These are phyloP conservation scores for Itoplectis maculator DNA, from an alignment of 2,888 invertebrate genomes.

Conservation along the genomic window DNA sequence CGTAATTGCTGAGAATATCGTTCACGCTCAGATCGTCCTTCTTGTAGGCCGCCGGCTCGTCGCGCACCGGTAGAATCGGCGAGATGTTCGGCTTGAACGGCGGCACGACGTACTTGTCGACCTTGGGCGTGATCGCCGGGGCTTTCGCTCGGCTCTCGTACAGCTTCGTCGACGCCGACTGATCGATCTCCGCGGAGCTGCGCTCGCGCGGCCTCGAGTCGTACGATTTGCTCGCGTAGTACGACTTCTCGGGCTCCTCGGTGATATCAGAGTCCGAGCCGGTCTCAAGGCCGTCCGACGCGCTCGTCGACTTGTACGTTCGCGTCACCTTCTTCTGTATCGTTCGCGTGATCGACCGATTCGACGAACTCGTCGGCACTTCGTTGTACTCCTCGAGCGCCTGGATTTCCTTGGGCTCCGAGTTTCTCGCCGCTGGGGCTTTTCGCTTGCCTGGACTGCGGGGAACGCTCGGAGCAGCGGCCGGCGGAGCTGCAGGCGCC, in stretches of 20 bases:
- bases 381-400: conserved; percentile 70
- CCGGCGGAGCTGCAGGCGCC: conserved; percentile 56
- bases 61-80: conserved; percentile 74
- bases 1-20: conserved; percentile 84
- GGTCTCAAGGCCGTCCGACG: conserved; percentile 88
- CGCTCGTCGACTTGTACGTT: conserved; percentile 77
- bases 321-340: conserved; percentile 75
- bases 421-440: conserved; percentile 68
- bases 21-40: conserved; percentile 70
- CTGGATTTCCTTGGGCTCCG: conserved; percentile 74
- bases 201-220: conserved; percentile 57
- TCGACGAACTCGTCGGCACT: conserved; percentile 68
- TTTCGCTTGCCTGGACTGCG: conserved; percentile 78
- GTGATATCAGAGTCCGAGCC: conserved; percentile 89
- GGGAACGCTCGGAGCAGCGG: conserved; percentile 59
- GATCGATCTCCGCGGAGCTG: conserved; percentile 68
- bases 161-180: conserved; percentile 63
- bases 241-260: conserved; percentile 73
- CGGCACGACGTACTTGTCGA: conserved; percentile 76
- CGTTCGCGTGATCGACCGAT: conserved; percentile 71
- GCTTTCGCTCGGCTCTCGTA: conserved; percentile 74
- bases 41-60: conserved; percentile 69
- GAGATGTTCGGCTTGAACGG: conserved; percentile 78
- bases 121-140: conserved; percentile 67
- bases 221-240: conserved; percentile 69